Percentiles rank a stretch among this genome's conserved stretches.
Evolutionary conservation across 2,888 invertebrate species (phyloP).

Genomic region (Harmothoe impar): DNA sequence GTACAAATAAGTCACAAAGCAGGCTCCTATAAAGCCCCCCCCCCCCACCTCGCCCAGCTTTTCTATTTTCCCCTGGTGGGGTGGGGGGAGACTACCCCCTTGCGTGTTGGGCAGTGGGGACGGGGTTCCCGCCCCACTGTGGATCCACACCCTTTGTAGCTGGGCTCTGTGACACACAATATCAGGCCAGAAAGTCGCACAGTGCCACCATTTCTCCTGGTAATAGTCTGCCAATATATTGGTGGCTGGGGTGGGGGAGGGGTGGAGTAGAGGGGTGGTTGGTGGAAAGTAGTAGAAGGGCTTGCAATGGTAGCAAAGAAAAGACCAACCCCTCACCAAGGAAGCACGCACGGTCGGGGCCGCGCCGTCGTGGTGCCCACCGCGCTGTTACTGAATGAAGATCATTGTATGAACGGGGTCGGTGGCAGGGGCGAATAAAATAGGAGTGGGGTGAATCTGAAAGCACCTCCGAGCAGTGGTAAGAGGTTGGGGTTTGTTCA

Average conservation of each 20-base stretch:
- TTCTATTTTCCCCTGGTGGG: no score
- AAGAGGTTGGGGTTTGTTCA: constrained; percentile 55
- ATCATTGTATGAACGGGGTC: constrained; percentile 17
- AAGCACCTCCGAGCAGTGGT: neutral
- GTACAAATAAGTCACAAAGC: constrained; percentile 58
- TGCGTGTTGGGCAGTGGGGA: neutral
- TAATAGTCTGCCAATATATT: constrained; percentile 33
- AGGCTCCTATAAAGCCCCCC: neutral
- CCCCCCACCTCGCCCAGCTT: neutral
- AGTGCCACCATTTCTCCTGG: constrained; percentile 23
- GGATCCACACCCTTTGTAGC: constrained; percentile 39
- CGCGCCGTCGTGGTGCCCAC: neutral
- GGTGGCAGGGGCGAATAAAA: constrained; percentile 34
- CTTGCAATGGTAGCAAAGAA: neutral
- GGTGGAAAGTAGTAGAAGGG: neutral
- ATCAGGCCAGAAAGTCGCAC: constrained; percentile 30
- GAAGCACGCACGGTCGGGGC: constrained; percentile 39
- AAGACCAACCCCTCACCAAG: constrained; percentile 42
- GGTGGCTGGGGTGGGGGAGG: neutral
- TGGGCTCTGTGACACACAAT: constrained; percentile 43
- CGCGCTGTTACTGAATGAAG: neutral
- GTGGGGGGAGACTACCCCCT: neutral
- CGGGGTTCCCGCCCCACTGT: neutral
- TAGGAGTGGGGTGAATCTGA: constrained; percentile 2
- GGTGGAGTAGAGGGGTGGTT: neutral